phyloP scores from a whole-genome alignment of 2,888 invertebrate species.

The Cylloceria caligata region DNA sequence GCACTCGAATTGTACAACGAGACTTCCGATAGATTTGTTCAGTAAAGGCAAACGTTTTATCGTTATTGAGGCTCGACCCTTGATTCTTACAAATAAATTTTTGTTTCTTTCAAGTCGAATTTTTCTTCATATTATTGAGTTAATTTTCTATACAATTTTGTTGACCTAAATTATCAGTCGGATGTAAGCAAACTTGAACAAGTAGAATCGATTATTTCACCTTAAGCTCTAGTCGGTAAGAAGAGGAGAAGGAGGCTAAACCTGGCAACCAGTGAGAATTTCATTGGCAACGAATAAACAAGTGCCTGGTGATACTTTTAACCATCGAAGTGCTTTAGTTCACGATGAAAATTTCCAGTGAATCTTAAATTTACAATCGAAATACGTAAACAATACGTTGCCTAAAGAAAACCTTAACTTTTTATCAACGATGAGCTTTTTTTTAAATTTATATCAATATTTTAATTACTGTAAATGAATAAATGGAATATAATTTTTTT shows the following conservation, averaged over 20 bases:
- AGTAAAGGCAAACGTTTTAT: constrained; percentile 1
- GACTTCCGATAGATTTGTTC: constrained; percentile 47
- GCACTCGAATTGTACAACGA: constrained; percentile 63
- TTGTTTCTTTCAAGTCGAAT: background rate
- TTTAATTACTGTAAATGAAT: too few species aligned
- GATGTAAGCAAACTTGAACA: too few species aligned
- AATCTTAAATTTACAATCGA: background rate
- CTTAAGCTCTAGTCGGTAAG: background rate
- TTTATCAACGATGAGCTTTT: too few species aligned
- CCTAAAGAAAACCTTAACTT: too few species aligned
- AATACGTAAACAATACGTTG: background rate
- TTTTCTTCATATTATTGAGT: background rate
- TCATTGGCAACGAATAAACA: constrained; percentile 56
- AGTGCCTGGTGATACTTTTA: background rate
- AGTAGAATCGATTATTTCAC: constrained; percentile 39
- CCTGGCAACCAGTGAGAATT: constrained; percentile 59
- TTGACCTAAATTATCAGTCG: background rate
- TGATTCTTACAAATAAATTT: background rate
- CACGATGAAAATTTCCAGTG: background rate
- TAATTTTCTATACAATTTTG: background rate
- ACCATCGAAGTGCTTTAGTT: constrained; percentile 9
- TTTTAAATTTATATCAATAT: background rate
- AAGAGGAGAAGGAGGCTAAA: constrained; percentile 17
- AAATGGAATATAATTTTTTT: too few species aligned
- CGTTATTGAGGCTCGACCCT: background rate